Evolutionary conservation across 2,113 vertebrate species (phyloP).

Genomic region (Triplophysa tibetana): DNA sequence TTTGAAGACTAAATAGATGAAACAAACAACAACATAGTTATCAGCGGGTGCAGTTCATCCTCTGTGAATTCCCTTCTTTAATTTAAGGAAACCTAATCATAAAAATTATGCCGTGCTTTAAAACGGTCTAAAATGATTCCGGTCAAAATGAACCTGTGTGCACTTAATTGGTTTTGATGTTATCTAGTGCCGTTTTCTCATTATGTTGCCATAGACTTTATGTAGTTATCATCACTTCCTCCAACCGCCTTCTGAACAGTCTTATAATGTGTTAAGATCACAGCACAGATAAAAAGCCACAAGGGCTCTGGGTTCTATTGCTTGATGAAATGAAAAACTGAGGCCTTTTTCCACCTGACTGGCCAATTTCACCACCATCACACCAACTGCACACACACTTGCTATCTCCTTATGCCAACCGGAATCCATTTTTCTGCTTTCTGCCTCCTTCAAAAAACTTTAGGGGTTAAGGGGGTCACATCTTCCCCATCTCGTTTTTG

Average conservation of each 20-base stretch:
- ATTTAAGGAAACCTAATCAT: neutral
- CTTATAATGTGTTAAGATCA: constrained; percentile 39
- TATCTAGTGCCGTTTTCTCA: constrained; percentile 37
- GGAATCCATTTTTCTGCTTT: constrained; percentile 8
- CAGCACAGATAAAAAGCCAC: constrained; percentile 35
- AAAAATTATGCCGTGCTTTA: constrained; percentile 9
- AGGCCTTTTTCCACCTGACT: constrained; percentile 36
- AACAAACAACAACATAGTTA: neutral
- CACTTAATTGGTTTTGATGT: constrained; percentile 40
- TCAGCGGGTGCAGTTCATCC: neutral
- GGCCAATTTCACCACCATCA: constrained; percentile 18
- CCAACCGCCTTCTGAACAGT: constrained; percentile 8
- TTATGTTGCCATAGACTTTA: constrained; percentile 17
- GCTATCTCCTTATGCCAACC: neutral
- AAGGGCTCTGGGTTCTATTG: constrained; percentile 34
- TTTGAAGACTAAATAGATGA: neutral
- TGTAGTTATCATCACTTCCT: constrained; percentile 31
- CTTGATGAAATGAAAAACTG: constrained; percentile 45
- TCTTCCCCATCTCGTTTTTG: constrained; percentile 12
- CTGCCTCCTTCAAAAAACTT: constrained; percentile 28
- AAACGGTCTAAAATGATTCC: neutral
- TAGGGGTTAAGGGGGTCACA: constrained; percentile 10
- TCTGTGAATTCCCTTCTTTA: neutral
- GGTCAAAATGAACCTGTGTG: constrained; percentile 31
- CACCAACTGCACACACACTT: neutral